These are phyloP conservation scores for Allophyes oxyacanthae DNA, from an alignment of 2,888 invertebrate species.

Conservation along the genomic window DNA sequence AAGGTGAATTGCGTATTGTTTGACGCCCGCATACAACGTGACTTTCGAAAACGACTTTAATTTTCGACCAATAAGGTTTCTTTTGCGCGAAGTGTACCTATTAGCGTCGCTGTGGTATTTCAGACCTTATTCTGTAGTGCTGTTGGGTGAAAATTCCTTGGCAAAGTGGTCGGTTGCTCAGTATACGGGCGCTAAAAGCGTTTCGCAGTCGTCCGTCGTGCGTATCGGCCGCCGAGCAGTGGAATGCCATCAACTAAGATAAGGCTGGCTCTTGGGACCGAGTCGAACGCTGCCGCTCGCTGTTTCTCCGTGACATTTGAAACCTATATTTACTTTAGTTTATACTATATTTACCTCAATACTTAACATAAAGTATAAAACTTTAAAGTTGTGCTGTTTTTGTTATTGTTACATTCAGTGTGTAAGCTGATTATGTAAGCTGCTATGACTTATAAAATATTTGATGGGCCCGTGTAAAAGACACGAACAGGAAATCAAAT, in stretches of 20 bases:
- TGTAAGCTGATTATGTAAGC: slow-evolving; percentile 9
- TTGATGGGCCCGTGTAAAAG: background rate
- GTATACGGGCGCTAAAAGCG: slow-evolving; percentile 87
- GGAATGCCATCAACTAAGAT: slow-evolving; percentile 88
- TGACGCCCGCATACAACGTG: slow-evolving; percentile 83
- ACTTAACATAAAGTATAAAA: slow-evolving; percentile 29
- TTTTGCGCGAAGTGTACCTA: slow-evolving; percentile 72
- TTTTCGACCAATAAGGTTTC: slow-evolving; percentile 82
- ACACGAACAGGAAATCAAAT: background rate
- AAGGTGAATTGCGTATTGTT: slow-evolving; percentile 90
- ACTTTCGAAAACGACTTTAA: slow-evolving; percentile 86
- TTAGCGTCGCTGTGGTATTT: slow-evolving; percentile 50
- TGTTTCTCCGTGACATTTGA: slow-evolving; percentile 71
- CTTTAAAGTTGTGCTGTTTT: slow-evolving; percentile 10
- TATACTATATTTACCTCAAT: slow-evolving; percentile 55
- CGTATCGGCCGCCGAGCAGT: slow-evolving; percentile 84
- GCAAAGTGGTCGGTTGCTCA: slow-evolving; percentile 56
- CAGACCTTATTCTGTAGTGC: slow-evolving; percentile 55
- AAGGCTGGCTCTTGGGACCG: slow-evolving; percentile 78
- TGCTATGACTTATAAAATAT: background rate
- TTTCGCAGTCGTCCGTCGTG: slow-evolving; percentile 88
- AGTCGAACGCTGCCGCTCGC: slow-evolving; percentile 67
- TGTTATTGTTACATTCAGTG: slow-evolving; percentile 2
- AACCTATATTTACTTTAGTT: slow-evolving; percentile 65
- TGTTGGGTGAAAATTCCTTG: slow-evolving; percentile 59